Evolutionary conservation across 2,113 vertebrate genomes (phyloP), one percentile per base, ranked within the genome.

Genomic region (Eptesicus fuscus): DNA sequence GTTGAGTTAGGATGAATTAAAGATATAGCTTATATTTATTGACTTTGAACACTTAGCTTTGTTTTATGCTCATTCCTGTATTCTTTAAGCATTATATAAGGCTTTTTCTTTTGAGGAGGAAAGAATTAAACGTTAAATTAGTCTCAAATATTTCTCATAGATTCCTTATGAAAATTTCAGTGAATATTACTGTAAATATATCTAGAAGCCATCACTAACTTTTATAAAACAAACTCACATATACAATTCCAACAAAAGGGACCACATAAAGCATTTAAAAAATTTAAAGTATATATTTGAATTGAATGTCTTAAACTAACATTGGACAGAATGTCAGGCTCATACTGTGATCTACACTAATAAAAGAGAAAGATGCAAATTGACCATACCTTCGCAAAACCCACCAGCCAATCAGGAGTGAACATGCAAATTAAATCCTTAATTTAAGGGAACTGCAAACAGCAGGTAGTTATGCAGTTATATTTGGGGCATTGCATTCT

Each of bases 211-310:
- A 82, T 67, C 69, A 69, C 59, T 28, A 28, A 61, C 59, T 59
- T 25, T 61, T 94, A 11, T 25, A 56, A 94, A 76, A 80, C 5
- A 73, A 92, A 47, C 20, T 95, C 59, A 37, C 77, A 10, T 77
- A 74, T 95, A 92, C 79, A 90, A 86, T 16, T 95, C 32, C 49
- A 69, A 91, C 93, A 78, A 59, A 85, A 61, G 76, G 37, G 73
- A 35, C 22, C 85, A 1, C 77, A 40, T 93, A 42, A 89, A 88
- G 20, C 12, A 65, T 28, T 93, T 56, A 44, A 53, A 44, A 82
- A 32, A 51, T 63, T 88, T n/a, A 74, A 83, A 69, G 23, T 85
- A 44, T 71, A 13, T 93, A 51, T 94, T 93, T 94, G 69, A 90
- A 88, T 7, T 35, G 35, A 80, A 20, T 95, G 79, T 91, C 67